A percentile compares a stretch with the other conserved stretches of the same genome.
These are phyloP conservation scores for Epizoanthus scotinus DNA, from an alignment of 92 coral and sea anemone genomes.

Conservation along the genomic window DNA sequence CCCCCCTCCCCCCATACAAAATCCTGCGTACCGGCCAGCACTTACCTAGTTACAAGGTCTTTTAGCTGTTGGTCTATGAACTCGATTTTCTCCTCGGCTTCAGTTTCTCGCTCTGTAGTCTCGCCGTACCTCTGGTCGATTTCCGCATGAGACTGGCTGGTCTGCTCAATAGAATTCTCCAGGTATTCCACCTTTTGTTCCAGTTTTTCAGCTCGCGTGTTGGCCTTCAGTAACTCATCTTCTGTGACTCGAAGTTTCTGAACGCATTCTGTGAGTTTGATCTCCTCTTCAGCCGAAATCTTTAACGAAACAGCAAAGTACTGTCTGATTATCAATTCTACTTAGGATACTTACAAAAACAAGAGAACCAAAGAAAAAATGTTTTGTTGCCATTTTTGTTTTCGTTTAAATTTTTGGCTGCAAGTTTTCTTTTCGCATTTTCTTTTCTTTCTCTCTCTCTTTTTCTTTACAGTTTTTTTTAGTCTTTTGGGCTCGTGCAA, in stretches of 20 bases:
- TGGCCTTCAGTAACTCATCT: constrained; percentile 74
- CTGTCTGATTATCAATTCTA: background rate
- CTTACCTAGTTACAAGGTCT: constrained; percentile 48
- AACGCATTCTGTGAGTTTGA: constrained; percentile 63
- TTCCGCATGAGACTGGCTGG: constrained; percentile 44
- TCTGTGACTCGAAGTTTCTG: constrained; percentile 68
- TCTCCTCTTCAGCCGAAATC: constrained; percentile 64
- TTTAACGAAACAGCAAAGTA: background rate
- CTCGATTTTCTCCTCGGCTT: constrained; percentile 67
- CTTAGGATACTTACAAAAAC: too few species aligned
- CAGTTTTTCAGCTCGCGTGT: constrained; percentile 41
- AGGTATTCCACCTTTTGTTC: constrained; percentile 46
- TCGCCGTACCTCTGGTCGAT: constrained; percentile 65
- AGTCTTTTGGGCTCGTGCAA: too few species aligned
- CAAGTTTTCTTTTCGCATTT: too few species aligned
- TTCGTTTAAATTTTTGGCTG: too few species aligned
- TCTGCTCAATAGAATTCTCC: constrained; percentile 49
- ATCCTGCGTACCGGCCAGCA: too few species aligned
- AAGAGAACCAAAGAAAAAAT: too few species aligned
- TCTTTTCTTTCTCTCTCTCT: too few species aligned
- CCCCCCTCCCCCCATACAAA: too few species aligned
- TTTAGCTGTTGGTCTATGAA: constrained; percentile 69
- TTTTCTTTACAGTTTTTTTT: too few species aligned
- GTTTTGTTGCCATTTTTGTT: too few species aligned
- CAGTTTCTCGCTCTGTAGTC: constrained; percentile 63